Base-by-base conservation (phyloP, 2,888 invertebrate genomes). In the Lumbricus terrestris region DNA sequence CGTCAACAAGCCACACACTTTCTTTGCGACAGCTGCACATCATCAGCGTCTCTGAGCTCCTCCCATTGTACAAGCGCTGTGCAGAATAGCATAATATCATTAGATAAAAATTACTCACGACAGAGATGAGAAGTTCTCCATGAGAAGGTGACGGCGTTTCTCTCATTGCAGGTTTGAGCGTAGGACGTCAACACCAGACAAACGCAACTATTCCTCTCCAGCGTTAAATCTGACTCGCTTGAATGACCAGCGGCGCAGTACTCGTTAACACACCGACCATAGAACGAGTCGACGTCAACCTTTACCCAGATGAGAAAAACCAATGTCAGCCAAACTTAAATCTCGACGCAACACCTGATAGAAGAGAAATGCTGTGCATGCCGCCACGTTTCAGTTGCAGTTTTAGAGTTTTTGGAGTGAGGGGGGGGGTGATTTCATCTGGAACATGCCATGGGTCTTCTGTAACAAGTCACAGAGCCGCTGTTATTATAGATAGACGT, bases 81-180 rank as follows among this genome's bases (percentile, higher is more conserved):
- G 13, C n/a, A 33, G 18, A 11, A 8, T 89, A 96, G 97, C 11
- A n/a, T 69, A n/a, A n/a, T 29, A n/a, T n/a, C n/a, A n/a, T n/a
- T n/a, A n/a, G 69, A 69, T n/a, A n/a, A 69, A 11, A 29, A 29
- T 1, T n/a, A 96, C 97, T 96, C 95, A 98, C 98, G 97, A 94
- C 98, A 98, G 88, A 96, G 96, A 20, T 96, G 96, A n/a, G 96
- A 95, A 93, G 97, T 96, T 88, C 98, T 96, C 98, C 98, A 98
- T 82, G 96, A 96, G 88, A 96, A 95, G 93, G 96, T 95, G 90
- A 96, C 95, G 16, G 47, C 5, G 47, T 90, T 90, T 37, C 90
- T 82, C 15, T 90, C 88, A 35, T 91, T 91, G 93, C 97, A 98
- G 93, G 97, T 97, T 93, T 96, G 96, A 0, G 97, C 97, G 93